Evolutionary conservation across 2,888 invertebrate species (phyloP).

Genomic region (Lycia hirtaria): DNA sequence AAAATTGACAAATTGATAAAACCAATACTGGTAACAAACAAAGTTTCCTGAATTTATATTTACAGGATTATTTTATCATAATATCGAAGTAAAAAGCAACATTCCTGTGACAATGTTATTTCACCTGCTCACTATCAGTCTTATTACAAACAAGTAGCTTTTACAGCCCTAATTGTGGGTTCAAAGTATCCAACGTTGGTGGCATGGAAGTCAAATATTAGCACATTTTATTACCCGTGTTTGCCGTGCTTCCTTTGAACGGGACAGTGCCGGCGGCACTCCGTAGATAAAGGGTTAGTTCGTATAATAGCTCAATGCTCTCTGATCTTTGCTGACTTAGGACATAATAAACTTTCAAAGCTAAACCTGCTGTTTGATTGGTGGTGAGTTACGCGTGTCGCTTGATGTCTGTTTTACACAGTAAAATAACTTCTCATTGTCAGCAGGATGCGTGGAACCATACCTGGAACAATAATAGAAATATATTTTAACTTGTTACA

Average conservation of each 20-base stretch:
- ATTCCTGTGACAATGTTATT: background rate
- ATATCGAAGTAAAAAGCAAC: background rate
- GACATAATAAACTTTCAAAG: constrained; percentile 29
- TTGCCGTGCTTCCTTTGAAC: constrained; percentile 68
- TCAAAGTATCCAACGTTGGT: constrained; percentile 58
- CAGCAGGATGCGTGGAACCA: background rate
- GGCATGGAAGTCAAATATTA: constrained; percentile 75
- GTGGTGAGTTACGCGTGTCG: constrained; percentile 1
- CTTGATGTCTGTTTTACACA: background rate
- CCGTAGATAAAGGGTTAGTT: constrained; percentile 55
- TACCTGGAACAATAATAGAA: constrained; percentile 37
- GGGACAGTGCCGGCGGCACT: constrained; percentile 55
- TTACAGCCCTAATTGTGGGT: constrained; percentile 54
- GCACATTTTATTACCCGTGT: constrained; percentile 73
- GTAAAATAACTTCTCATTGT: background rate
- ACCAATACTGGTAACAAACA: no score
- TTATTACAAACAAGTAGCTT: constrained; percentile 29
- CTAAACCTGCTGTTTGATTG: background rate
- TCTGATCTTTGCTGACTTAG: constrained; percentile 51
- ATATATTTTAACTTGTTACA: background rate
- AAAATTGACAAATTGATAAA: no score
- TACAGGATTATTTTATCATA: background rate
- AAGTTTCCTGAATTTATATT: no score
- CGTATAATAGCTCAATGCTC: constrained; percentile 22
- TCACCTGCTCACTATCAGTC: constrained; percentile 16